Conservation (phyloP, 1,140 invertebrate genomes). For the Macrocentrus cingulum region DNA sequence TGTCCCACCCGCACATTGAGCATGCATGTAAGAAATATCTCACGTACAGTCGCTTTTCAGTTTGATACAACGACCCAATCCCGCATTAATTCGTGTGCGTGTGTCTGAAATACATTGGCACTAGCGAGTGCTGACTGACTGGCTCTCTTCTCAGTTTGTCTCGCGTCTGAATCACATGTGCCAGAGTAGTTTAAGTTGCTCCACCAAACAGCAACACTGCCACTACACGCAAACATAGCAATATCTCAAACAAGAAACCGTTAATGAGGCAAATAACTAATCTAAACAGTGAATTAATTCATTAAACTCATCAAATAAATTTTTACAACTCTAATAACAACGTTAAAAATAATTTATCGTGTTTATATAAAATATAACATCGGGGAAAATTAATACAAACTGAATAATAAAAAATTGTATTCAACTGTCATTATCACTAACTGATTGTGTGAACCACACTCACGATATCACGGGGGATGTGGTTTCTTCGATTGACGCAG, state of each 20-base stretch:
- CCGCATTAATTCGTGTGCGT: slow-evolving; percentile 26
- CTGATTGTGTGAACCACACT: not conserved
- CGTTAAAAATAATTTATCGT: too few relatives aligned
- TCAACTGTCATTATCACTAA: not conserved
- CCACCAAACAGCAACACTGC: too few relatives aligned
- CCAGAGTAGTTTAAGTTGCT: slow-evolving; percentile 20
- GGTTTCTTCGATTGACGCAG: slow-evolving; percentile 3
- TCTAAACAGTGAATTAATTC: not conserved
- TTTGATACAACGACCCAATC: slow-evolving; percentile 29
- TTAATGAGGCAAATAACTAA: too few relatives aligned
- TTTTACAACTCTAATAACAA: too few relatives aligned
- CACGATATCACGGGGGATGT: slow-evolving; percentile 10
- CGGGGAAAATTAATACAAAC: too few relatives aligned
- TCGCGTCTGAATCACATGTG: slow-evolving; percentile 27
- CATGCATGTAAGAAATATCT: slow-evolving; percentile 23
- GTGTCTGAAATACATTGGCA: slow-evolving; percentile 23
- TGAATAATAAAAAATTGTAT: too few relatives aligned
- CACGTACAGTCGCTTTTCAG: slow-evolving; percentile 24
- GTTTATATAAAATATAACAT: too few relatives aligned
- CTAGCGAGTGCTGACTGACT: not conserved
- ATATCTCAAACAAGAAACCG: too few relatives aligned
- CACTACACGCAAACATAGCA: too few relatives aligned
- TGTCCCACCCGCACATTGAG: slow-evolving; percentile 12
- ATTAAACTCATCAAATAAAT: not conserved
- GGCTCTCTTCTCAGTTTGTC: slow-evolving; percentile 1